Base-by-base conservation (phyloP, 2,113 vertebrate genomes). In the Notechis scutatus region DNA sequence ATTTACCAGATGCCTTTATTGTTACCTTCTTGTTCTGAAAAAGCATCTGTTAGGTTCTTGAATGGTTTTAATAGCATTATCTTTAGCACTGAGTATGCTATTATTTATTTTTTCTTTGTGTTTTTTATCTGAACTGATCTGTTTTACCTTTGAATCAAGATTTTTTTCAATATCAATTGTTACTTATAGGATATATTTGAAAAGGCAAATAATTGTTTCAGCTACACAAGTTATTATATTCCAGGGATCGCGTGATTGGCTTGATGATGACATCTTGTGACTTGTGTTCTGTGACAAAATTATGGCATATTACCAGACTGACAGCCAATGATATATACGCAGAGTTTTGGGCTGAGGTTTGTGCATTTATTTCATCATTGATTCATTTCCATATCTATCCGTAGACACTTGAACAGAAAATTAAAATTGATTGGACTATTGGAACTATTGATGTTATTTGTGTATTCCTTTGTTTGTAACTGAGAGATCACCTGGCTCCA, bases 241-340 rank as follows among this genome's bases (percentile, higher is more conserved):
- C 93, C 95, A 99, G 99, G 97, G 99, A 99, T 93, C 98, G 99
- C 90, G 98, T 99, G 95, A 99, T 99, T 95, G 99, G 98, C 93
- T 97, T 99, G 97, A 99, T 99, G 99, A 99, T 99, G 99, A 99
- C 99, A 3, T 99, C 99, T 95, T 99, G 99, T 97, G 99, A 99
- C 97, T 98, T 99, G 91, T 99, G 99, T 94, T 99, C 99, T 92
- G 99, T 99, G 90, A 99, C 99, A 87, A 99, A 99, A 95, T 95
- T 99, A 92, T 99, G 99, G 99, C 98, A 98, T 8, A 98, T 99
- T 94, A 99, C 99, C 92, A 98, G 98, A 94, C 92, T 99, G 97
- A 99, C 98, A 0, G 98, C 99, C 91, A 99, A 99, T 12, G 99
- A 99, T 94, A 99, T 99, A 96, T 99, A 99, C 85, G 99, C 99